A percentile compares a stretch with the other conserved stretches of the same genome.
Conservation (phyloP, 1,140 invertebrate species). For the Zaprionus africanus region DNA sequence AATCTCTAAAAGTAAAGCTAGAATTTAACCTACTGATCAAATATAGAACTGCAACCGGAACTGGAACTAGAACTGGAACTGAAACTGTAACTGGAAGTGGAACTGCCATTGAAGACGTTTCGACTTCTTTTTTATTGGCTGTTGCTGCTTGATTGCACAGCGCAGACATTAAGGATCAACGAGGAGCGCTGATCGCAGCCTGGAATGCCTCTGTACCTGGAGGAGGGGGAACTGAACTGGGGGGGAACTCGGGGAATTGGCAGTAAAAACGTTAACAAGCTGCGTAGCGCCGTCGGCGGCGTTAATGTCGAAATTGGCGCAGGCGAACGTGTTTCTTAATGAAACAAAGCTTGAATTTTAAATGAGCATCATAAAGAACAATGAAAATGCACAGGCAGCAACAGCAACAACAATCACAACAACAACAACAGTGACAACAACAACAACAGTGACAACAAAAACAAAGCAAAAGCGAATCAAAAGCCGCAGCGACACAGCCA, state of each 20-base stretch:
- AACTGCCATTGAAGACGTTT: conserved; percentile 14
- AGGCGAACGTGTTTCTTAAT: conserved; percentile 81
- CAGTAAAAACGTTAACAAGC: conserved; percentile 81
- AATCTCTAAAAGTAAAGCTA: too few species aligned
- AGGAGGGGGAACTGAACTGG: conserved; percentile 11
- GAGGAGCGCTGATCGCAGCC: conserved; percentile 18
- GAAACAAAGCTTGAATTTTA: conserved; percentile 83
- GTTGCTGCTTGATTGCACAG: conserved; percentile 34
- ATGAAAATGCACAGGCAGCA: conserved; percentile 72
- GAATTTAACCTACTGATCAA: too few species aligned
- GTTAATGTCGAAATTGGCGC: conserved; percentile 79
- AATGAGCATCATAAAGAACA: conserved; percentile 81
- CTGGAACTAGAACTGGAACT: background rate
- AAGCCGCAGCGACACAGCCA: conserved; percentile 47
- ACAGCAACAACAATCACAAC: conserved; percentile 19
- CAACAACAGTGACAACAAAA: conserved; percentile 27
- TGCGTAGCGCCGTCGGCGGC: conserved; percentile 79
- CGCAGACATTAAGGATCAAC: conserved; percentile 19
- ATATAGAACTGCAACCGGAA: background rate
- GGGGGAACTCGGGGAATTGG: conserved; percentile 28
- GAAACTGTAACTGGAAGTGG: background rate
- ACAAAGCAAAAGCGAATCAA: conserved; percentile 58
- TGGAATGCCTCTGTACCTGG: background rate
- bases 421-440: conserved; percentile 17
- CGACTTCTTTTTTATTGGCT: conserved; percentile 25